Evolutionary conservation across 2,113 vertebrate species (phyloP), one percentile per base, ranked within the genome.

Genomic region (Serilophus lunatus): DNA sequence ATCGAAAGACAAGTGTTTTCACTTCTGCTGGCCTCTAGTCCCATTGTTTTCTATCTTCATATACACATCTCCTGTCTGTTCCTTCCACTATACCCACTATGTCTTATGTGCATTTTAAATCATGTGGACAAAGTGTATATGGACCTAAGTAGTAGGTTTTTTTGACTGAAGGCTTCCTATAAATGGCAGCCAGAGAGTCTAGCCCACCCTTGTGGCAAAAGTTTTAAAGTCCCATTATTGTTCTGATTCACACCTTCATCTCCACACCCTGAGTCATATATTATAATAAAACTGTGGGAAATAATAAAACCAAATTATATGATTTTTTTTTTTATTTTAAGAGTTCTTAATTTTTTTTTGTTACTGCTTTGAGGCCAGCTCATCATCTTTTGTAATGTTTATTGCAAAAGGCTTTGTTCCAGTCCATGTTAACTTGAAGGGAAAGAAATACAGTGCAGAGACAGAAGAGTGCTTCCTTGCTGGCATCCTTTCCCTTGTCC

Each of bases 281-380:
- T 96, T 96, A 93, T 96, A 96, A 93, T 95, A 96, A 96, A 97
- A 95, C 92, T 93, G 83, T 96, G 96, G 93, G 93, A 96, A 96
- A 96, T 96, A 96, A 96, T 96, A 96, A 96, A 97, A 92, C 61
- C 31, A 49, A 95, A 80, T 93, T 96, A 92, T 92, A 86, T 88
- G 88, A 92, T 95, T 86, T n/a, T 64, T 54, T 88, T 92, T 95
- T 95, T 96, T 95, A 94, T 96, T 95, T 81, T 88, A 92, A 77
- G 71, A 26, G 82, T 89, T 91, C 44, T 93, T 92, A 85, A 85
- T 36, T 40, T 83, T 86, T 92, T 74, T 86, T 88, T 90, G 95
- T 96, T 96, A 82, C 93, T 80, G 82, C 91, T 95, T 95, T 92
- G 75, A 90, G 94, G 95, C 91, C 86, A 95, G 70, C 84, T 94